Conservation (phyloP, 1,140 invertebrate genomes). For the Lerema accius region DNA sequence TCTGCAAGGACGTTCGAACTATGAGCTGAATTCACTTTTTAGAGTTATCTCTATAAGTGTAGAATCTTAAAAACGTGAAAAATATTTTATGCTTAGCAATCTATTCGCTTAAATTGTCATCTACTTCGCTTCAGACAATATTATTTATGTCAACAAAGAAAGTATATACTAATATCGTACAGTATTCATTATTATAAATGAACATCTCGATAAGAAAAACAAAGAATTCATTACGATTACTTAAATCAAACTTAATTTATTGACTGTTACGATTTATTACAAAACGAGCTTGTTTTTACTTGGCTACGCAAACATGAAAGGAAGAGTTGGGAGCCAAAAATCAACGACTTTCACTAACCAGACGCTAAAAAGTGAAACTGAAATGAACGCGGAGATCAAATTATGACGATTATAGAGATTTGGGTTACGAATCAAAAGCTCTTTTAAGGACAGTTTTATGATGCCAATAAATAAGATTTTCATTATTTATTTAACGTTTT, state of each 20-base stretch:
- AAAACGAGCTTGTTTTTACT: conserved; percentile 33
- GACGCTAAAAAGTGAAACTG: conserved; percentile 79
- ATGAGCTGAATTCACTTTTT: conserved; percentile 1
- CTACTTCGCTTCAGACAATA: no score
- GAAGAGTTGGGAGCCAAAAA: conserved; percentile 64
- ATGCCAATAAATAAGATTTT: no score
- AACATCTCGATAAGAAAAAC: no score
- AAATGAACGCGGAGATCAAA: conserved; percentile 48
- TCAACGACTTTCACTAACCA: conserved; percentile 69
- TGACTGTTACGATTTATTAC: background rate
- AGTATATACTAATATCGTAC: no score
- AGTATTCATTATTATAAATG: no score
- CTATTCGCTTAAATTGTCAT: no score
- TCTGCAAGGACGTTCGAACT: conserved; percentile 58
- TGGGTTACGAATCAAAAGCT: conserved; percentile 10
- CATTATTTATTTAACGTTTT: no score
- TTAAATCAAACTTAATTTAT: background rate
- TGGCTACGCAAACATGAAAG: conserved; percentile 52
- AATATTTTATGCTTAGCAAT: no score
- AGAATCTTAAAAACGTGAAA: background rate
- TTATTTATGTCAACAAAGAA: no score
- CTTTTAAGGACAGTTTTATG: background rate
- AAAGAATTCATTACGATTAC: background rate
- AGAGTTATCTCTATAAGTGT: background rate
- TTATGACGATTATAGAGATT: conserved; percentile 41